A percentile compares a stretch with the other conserved stretches of the same genome.
phyloP scores from a whole-genome alignment of 1,140 invertebrate genomes.

The Bombus breviceps region DNA sequence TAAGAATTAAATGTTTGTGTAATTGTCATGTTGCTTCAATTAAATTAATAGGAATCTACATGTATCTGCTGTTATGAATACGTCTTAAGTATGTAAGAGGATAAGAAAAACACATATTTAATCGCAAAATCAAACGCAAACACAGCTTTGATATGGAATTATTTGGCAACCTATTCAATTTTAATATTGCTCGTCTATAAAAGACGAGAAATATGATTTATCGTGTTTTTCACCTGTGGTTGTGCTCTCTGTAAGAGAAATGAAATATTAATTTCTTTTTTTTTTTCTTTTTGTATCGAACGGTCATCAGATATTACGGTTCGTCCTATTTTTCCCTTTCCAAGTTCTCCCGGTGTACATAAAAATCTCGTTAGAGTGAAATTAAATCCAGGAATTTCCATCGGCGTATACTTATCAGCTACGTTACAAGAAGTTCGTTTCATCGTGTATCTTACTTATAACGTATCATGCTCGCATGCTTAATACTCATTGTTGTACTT shows the following conservation, averaged over 20 bases:
- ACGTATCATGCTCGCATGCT: background rate
- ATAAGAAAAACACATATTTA: no score
- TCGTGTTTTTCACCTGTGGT: no score
- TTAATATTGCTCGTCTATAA: no score
- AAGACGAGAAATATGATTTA: no score
- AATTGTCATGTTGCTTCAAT: no score
- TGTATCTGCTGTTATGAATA: no score
- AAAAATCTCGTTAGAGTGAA: background rate
- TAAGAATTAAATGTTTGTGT: no score
- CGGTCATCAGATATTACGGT: background rate
- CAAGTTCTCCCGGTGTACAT: background rate
- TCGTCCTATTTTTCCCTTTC: background rate
- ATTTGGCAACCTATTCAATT: no score
- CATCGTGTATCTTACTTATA: background rate
- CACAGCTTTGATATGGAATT: no score
- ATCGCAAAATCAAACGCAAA: no score
- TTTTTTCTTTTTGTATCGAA: background rate
- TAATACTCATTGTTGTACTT: constrained; percentile 7
- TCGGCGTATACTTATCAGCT: background rate
- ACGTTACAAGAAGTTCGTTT: background rate
- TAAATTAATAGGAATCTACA: no score
- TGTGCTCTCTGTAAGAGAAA: background rate
- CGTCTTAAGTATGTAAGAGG: no score
- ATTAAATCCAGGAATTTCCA: background rate
- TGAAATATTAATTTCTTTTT: background rate